Percentiles rank a stretch among this genome's conserved stretches.
Evolutionary conservation across 2,113 vertebrate species (phyloP).

Genomic region (Cygnus buccinator): DNA sequence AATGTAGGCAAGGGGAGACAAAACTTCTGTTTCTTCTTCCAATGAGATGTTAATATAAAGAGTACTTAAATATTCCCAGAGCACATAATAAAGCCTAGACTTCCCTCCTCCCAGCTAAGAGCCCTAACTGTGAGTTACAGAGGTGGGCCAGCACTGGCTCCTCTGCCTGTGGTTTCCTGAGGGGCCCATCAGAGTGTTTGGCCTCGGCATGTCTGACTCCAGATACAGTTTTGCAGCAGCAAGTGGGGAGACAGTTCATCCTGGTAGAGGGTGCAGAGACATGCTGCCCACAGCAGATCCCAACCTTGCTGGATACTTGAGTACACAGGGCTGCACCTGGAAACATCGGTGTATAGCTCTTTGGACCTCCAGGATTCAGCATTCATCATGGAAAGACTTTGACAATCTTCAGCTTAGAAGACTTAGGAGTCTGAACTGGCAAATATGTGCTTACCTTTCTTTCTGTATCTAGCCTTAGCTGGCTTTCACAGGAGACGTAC

Average conservation of each 20-base stretch:
- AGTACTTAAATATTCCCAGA: neutral
- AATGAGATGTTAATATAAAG: neutral
- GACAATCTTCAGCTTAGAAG: neutral
- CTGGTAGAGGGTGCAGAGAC: rapidly evolving
- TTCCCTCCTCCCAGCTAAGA: neutral
- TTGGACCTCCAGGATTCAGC: neutral
- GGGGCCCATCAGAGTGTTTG: neutral
- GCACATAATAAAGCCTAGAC: neutral
- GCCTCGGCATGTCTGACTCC: rapidly evolving
- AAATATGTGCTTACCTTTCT: neutral
- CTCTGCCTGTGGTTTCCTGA: neutral
- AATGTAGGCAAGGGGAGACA: neutral
- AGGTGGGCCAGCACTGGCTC: rapidly evolving
- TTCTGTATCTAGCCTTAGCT: neutral
- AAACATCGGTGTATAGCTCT: neutral
- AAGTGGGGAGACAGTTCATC: neutral
- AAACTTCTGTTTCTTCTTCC: neutral
- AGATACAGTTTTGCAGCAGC: neutral
- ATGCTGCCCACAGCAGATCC: rapidly evolving
- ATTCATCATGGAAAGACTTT: neutral
- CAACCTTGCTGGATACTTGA: rapidly evolving
- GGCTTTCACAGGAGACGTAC: rapidly evolving
- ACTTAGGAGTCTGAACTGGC: neutral
- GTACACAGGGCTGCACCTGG: rapidly evolving
- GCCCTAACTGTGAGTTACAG: neutral